Evolutionary conservation across 1,140 invertebrate species (phyloP).

Genomic region (Elymnias hypermnestra): DNA sequence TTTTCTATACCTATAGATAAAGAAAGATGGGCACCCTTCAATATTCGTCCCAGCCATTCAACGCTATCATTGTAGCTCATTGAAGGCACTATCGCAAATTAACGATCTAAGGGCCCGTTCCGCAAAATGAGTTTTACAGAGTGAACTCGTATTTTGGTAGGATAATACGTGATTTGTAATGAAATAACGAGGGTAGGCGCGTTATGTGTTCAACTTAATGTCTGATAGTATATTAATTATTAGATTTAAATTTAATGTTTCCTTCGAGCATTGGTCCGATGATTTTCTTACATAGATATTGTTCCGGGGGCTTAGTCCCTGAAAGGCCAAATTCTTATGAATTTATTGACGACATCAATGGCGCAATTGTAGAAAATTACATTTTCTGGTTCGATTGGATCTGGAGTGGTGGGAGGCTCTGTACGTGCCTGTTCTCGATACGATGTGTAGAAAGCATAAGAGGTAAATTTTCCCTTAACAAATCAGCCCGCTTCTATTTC

Average conservation of each 20-base stretch:
- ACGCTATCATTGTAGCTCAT: slow-evolving; percentile 36
- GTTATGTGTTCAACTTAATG: background rate
- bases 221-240: background rate
- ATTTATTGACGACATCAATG: no score
- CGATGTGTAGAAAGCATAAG: no score
- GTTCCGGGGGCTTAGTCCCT: no score
- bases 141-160: slow-evolving; percentile 27
- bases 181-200: slow-evolving; percentile 13
- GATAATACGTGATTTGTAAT: slow-evolving; percentile 30
- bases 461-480: no score
- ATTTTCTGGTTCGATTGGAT: no score
- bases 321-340: no score
- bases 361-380: no score
- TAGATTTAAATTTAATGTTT: slow-evolving; percentile 1
- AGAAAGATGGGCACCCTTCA: slow-evolving; percentile 10
- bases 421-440: no score
- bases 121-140: slow-evolving; percentile 32
- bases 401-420: no score
- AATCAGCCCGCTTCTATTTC: no score
- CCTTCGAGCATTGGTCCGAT: no score
- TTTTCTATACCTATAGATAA: slow-evolving; percentile 1
- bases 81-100: slow-evolving; percentile 48
- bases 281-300: no score
- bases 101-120: slow-evolving; percentile 39
- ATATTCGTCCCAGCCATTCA: slow-evolving; percentile 35